Percentiles rank a stretch among this genome's conserved stretches.
phyloP scores from a whole-genome alignment of 2,797 vertebrate species.

The Trichosurus vulpecula region DNA sequence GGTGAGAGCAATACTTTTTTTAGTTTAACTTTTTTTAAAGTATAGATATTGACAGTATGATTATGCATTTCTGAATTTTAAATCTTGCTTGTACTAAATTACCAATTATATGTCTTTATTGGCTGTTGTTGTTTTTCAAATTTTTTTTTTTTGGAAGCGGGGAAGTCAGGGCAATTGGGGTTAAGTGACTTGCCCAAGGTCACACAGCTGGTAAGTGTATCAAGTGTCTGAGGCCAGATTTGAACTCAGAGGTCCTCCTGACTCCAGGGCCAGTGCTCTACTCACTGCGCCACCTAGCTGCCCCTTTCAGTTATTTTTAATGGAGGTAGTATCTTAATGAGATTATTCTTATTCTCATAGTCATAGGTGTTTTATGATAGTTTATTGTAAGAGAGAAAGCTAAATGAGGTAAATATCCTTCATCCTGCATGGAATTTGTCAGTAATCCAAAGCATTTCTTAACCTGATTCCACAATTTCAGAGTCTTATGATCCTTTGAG shows the following conservation, averaged over 20 bases:
- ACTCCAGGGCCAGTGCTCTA: no score
- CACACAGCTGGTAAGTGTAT: no score
- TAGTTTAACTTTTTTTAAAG: conserved; percentile 3
- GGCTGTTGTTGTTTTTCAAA: not conserved
- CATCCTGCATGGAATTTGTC: not conserved
- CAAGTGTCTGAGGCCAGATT: no score
- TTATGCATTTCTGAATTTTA: conserved; percentile 41
- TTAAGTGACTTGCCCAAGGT: no score
- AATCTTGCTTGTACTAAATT: conserved; percentile 39
- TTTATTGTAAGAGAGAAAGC: not conserved
- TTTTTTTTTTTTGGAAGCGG: no score
- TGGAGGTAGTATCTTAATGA: conserved; percentile 20
- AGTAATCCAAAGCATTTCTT: conserved; percentile 25
- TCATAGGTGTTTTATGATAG: conserved; percentile 27
- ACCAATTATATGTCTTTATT: conserved; percentile 13
- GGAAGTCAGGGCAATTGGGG: no score
- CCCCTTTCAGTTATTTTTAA: conserved; percentile 35
- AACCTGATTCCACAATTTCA: conserved; percentile 52
- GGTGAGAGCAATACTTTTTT: conserved; percentile 41
- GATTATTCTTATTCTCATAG: conserved; percentile 45
- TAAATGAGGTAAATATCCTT: conserved; percentile 18
- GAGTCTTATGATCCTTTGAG: not conserved
- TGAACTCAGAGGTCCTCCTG: no score
- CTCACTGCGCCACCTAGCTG: no score
- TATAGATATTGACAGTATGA: not conserved